These are phyloP conservation scores for Rhagophthalmus giganteus DNA, from an alignment of 2,888 invertebrate genomes.

Conservation along the genomic window DNA sequence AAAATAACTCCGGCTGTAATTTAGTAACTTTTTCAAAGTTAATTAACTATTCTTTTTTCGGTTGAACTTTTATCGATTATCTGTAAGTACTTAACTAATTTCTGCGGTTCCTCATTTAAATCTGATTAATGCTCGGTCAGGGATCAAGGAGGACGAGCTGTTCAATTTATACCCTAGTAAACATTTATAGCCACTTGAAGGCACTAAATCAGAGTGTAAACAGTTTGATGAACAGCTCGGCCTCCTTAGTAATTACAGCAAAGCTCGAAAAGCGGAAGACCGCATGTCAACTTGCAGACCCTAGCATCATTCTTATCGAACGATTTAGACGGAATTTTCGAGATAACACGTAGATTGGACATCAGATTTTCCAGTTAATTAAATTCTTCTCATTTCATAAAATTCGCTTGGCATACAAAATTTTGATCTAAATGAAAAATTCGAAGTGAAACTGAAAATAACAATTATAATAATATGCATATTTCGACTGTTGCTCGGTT, in stretches of 20 bases:
- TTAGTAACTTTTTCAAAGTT: no score
- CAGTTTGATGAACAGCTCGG: slow-evolving; percentile 38
- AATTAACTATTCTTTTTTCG: no score
- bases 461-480: no score
- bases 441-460: no score
- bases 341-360: slow-evolving; percentile 13
- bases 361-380: slow-evolving; percentile 30
- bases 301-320: slow-evolving; percentile 33
- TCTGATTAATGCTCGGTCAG: slow-evolving; percentile 18
- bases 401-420: no score
- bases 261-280: slow-evolving; percentile 33
- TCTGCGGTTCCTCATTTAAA: slow-evolving; percentile 18
- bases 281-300: slow-evolving; percentile 31
- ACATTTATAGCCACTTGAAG: slow-evolving; percentile 30
- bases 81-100: no score
- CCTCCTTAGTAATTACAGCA: slow-evolving; percentile 35
- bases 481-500: no score
- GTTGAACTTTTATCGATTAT: no score
- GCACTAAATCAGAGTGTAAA: slow-evolving; percentile 38
- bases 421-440: no score
- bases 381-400: slow-evolving; percentile 27
- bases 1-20: no score
- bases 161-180: slow-evolving; percentile 29
- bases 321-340: slow-evolving; percentile 23
- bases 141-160: slow-evolving; percentile 15